phyloP scores from a whole-genome alignment of 1,140 invertebrate genomes.

The Hycleus cichorii region DNA sequence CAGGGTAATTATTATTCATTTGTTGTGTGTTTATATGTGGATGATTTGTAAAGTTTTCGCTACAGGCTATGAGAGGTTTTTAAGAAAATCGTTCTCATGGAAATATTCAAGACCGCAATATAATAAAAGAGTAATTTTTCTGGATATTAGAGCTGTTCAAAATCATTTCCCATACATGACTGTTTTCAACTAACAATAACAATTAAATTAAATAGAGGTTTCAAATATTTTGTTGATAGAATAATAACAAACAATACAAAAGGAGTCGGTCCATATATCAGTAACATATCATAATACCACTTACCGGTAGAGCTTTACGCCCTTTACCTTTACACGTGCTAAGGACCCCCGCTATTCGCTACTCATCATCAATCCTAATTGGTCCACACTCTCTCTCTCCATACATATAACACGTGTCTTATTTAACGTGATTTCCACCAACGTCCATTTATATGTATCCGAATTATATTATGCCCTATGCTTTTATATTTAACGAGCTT shows the following conservation, averaged over 20 bases:
- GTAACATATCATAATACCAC: slow-evolving; percentile 22
- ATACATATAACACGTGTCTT: slow-evolving; percentile 13
- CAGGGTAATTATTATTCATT: slow-evolving; percentile 34
- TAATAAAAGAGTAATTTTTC: no score
- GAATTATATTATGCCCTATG: slow-evolving; percentile 20
- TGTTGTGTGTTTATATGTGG: slow-evolving; percentile 19
- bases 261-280: slow-evolving; percentile 3
- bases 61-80: no score
- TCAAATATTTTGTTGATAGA: no score
- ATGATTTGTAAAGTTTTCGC: not conserved
- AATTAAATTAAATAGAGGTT: no score
- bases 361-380: slow-evolving; percentile 12
- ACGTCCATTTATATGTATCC: slow-evolving; percentile 16
- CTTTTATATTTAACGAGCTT: slow-evolving; percentile 23
- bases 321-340: slow-evolving; percentile 18
- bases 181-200: no score
- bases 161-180: no score
- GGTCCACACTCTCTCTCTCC: slow-evolving; percentile 2
- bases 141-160: no score
- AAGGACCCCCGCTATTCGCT: slow-evolving; percentile 3
- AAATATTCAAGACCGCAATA: no score
- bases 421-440: slow-evolving; percentile 16
- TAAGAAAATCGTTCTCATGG: no score
- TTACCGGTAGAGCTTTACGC: slow-evolving; percentile 10
- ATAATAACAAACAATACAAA: no score